Percentiles rank a stretch among this genome's conserved stretches.
Conservation (phyloP, 2,888 invertebrate genomes). For the Hirtodrosophila histrioides region DNA sequence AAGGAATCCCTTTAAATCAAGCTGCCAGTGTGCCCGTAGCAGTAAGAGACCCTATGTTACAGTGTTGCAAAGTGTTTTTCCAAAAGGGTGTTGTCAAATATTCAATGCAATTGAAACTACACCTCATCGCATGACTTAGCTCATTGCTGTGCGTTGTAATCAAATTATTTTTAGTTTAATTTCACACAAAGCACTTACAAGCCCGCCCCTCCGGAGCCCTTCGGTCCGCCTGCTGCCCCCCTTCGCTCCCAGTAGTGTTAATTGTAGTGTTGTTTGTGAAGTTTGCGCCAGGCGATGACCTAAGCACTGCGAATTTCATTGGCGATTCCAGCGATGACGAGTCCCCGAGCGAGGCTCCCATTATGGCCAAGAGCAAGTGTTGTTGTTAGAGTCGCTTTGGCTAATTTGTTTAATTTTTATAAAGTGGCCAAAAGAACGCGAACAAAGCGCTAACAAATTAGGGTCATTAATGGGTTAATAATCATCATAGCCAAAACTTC, state of each 20-base stretch:
- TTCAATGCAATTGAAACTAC: not conserved
- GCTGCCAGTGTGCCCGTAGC: not conserved
- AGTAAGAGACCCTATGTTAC: not conserved
- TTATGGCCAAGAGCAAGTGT: constrained; percentile 46
- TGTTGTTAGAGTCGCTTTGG: constrained; percentile 33
- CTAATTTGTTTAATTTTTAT: constrained; percentile 50
- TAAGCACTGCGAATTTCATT: constrained; percentile 44
- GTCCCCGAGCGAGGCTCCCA: constrained; percentile 14
- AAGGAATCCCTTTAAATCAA: not conserved
- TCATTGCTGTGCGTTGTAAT: constrained; percentile 61
- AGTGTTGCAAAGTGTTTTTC: not conserved
- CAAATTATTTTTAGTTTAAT: constrained; percentile 67
- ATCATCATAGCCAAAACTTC: constrained; percentile 33
- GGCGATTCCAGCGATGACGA: constrained; percentile 34
- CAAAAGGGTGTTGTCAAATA: not conserved
- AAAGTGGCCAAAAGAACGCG: constrained; percentile 34
- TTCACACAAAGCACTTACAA: constrained; percentile 30
- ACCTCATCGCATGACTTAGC: constrained; percentile 46
- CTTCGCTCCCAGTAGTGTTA: constrained; percentile 3
- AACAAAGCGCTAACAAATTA: constrained; percentile 38
- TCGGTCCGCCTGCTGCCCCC: not conserved
- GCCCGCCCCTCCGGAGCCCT: constrained; percentile 9
- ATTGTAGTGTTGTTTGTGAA: constrained; percentile 32
- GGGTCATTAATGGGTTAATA: constrained; percentile 73
- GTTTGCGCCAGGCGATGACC: constrained; percentile 49